Conservation (phyloP, 2,797 vertebrate species). For the Pterois miles region DNA sequence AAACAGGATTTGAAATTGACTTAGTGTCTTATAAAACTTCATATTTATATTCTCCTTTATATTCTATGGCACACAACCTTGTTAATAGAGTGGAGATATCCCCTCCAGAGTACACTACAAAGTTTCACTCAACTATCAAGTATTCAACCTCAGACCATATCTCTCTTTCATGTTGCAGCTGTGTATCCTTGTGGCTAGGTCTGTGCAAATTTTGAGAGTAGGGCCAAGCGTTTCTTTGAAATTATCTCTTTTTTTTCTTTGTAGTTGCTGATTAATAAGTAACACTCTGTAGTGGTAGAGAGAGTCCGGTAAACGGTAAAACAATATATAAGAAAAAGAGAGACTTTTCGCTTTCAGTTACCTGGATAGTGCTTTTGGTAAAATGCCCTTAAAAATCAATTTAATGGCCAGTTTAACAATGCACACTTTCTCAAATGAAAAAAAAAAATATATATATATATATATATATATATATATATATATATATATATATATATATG, state of each 20-base stretch:
- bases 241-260: neutral
- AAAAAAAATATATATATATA: no score
- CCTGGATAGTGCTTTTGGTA: no score
- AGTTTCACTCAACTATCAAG: neutral
- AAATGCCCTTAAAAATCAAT: no score
- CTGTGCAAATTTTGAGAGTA: neutral
- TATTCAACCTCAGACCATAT: neutral
- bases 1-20: neutral
- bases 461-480: no score
- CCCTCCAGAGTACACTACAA: neutral
- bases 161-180: neutral
- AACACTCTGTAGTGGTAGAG: neutral
- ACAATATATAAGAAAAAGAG: no score
- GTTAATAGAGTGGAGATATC: neutral
- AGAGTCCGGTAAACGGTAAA: neutral
- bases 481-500: no score
- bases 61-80: neutral
- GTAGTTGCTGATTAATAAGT: neutral
- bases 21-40: neutral
- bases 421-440: no score
- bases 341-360: no score
- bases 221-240: neutral
- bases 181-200: neutral
- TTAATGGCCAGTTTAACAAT: accelerated
- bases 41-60: neutral